Percentiles rank a stretch among this genome's conserved stretches.
phyloP scores from a whole-genome alignment of 2,113 vertebrate species.

The Cebus imitator region DNA sequence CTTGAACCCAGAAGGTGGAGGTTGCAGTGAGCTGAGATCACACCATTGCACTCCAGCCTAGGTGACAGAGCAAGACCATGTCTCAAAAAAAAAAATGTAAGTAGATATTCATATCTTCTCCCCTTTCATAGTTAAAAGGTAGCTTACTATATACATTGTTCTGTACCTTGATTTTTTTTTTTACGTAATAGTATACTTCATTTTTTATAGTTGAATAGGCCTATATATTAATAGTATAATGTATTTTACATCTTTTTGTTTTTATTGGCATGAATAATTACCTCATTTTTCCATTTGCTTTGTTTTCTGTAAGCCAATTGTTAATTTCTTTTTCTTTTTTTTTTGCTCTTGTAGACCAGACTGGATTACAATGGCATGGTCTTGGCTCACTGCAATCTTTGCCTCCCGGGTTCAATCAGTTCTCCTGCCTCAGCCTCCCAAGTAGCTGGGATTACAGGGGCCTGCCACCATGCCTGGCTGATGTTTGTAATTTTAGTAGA shows the following conservation, averaged over 20 bases:
- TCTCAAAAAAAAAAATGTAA: neutral
- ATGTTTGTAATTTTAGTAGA: neutral
- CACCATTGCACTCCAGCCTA: neutral
- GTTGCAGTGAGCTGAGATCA: neutral
- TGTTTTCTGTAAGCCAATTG: neutral
- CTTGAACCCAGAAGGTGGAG: neutral
- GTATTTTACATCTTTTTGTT: slow-evolving; percentile 18
- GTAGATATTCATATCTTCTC: neutral
- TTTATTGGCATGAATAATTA: slow-evolving; percentile 3
- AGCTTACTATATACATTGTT: neutral
- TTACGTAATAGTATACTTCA: neutral
- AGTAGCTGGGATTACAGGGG: neutral
- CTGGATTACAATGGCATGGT: neutral
- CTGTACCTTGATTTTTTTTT: neutral
- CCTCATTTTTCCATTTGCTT: slow-evolving; percentile 18
- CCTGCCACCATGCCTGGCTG: neutral
- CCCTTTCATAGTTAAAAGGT: neutral
- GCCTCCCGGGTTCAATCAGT: neutral
- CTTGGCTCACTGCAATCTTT: neutral
- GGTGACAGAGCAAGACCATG: neutral
- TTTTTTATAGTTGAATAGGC: neutral
- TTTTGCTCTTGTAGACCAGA: neutral
- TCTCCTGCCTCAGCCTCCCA: neutral
- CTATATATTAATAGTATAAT: neutral
- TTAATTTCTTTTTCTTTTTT: too few species aligned